A percentile compares a stretch with the other conserved stretches of the same genome.
These are phyloP conservation scores for Peromyscus polionotus DNA, from an alignment of 2,113 vertebrate species.

Conservation along the genomic window DNA sequence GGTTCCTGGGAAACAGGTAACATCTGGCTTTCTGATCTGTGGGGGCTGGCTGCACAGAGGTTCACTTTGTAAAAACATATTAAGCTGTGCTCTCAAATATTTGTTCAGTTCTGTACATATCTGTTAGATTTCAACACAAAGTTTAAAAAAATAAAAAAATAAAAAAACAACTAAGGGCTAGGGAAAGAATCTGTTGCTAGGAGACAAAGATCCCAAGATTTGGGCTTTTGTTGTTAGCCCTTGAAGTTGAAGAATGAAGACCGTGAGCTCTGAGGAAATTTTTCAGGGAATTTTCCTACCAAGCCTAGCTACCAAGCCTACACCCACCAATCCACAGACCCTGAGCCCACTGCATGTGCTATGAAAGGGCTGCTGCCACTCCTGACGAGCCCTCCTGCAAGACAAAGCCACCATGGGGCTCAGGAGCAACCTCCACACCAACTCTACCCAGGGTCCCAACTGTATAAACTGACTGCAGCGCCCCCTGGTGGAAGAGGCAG, in stretches of 20 bases:
- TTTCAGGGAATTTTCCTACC: not conserved
- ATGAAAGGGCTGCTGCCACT: rapidly evolving
- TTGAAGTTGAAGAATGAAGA: not conserved
- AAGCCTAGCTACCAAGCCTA: not conserved
- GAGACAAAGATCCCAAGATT: conserved; percentile 65
- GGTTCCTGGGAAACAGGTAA: not conserved
- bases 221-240: conserved; percentile 47
- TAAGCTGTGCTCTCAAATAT: not conserved
- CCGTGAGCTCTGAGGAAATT: not conserved
- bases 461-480: no score
- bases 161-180: not conserved
- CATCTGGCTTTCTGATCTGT: not conserved
- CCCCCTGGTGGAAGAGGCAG: not conserved
- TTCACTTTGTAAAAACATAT: not conserved
- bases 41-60: not conserved
- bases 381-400: no score
- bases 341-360: not conserved
- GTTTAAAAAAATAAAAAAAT: conserved; percentile 26
- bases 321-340: rapidly evolving
- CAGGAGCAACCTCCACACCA: not conserved
- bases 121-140: conserved; percentile 58
- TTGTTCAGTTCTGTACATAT: not conserved
- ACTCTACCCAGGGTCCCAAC: not conserved
- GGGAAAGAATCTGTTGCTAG: conserved; percentile 70
- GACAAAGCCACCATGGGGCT: not conserved